phyloP scores from a whole-genome alignment of 2,888 invertebrate genomes.

The Hyles lineata region DNA sequence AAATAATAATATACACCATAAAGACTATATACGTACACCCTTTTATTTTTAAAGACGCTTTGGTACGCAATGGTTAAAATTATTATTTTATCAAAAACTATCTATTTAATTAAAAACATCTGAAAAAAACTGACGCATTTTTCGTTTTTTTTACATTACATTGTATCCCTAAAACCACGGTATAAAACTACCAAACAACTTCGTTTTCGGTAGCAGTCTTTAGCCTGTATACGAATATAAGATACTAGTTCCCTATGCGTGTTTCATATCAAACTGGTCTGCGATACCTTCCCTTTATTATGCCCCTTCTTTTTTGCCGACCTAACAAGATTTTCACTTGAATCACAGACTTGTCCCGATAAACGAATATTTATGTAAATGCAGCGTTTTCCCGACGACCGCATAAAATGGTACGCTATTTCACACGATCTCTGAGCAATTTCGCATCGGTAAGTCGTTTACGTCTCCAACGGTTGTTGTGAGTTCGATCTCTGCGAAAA shows the following conservation, averaged over 20 bases:
- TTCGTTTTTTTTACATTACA: too few relatives aligned
- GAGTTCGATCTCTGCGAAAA: constrained; percentile 26
- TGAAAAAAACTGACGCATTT: too few relatives aligned
- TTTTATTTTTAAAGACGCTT: too few relatives aligned
- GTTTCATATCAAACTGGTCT: constrained; percentile 46
- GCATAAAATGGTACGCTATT: constrained; percentile 61
- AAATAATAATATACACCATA: too few relatives aligned
- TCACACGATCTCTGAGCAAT: constrained; percentile 54
- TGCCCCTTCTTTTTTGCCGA: constrained; percentile 53
- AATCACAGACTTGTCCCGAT: constrained; percentile 66
- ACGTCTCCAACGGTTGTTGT: constrained; percentile 28
- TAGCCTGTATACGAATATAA: too few relatives aligned
- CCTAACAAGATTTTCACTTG: constrained; percentile 63
- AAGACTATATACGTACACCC: too few relatives aligned
- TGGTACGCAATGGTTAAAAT: too few relatives aligned
- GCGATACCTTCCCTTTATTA: constrained; percentile 55
- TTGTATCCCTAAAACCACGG: too few relatives aligned
- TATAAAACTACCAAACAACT: too few relatives aligned
- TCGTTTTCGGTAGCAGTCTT: too few relatives aligned
- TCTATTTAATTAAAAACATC: too few relatives aligned
- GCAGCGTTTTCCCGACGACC: constrained; percentile 56
- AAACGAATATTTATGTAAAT: constrained; percentile 79
- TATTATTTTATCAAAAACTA: too few relatives aligned
- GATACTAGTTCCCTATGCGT: constrained; percentile 33
- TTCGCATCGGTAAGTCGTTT: constrained; percentile 52